Percentiles rank a stretch among this genome's conserved stretches.
Evolutionary conservation across 2,888 invertebrate species (phyloP).

Genomic region (Mylabris sibirica): DNA sequence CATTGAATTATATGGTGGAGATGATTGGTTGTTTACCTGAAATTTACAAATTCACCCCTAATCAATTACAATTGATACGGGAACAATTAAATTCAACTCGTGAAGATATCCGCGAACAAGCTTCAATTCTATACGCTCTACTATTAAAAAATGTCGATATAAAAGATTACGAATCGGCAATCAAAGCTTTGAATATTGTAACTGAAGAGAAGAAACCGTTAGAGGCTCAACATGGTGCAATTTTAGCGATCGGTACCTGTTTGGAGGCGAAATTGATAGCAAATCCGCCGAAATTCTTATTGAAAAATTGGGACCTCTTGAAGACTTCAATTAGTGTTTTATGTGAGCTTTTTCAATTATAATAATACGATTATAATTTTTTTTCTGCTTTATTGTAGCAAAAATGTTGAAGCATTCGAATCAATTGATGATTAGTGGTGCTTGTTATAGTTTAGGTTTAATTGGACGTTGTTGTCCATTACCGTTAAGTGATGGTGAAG

Average conservation of each 20-base stretch:
- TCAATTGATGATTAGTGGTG: slow-evolving; percentile 70
- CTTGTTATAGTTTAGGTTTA: slow-evolving; percentile 75
- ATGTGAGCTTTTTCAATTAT: not conserved
- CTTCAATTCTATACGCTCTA: slow-evolving; percentile 75
- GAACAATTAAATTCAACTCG: slow-evolving; percentile 72
- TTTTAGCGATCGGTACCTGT: slow-evolving; percentile 75
- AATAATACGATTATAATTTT: slow-evolving; percentile 34
- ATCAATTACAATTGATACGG: slow-evolving; percentile 71
- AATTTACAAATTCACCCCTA: slow-evolving; percentile 70
- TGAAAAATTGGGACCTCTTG: slow-evolving; percentile 66
- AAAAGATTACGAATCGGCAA: slow-evolving; percentile 64
- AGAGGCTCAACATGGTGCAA: slow-evolving; percentile 81
- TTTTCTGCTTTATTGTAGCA: slow-evolving; percentile 61
- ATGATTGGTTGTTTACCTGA: slow-evolving; percentile 83
- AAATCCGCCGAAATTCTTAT: slow-evolving; percentile 55
- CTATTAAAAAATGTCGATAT: slow-evolving; percentile 70
- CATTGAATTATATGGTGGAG: slow-evolving; percentile 81
- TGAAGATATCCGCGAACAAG: slow-evolving; percentile 77
- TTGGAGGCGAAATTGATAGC: slow-evolving; percentile 71
- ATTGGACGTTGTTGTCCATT: slow-evolving; percentile 44
- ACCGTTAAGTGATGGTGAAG: slow-evolving; percentile 58
- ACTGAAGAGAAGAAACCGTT: slow-evolving; percentile 66
- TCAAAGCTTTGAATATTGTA: slow-evolving; percentile 67
- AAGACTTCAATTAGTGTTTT: slow-evolving; percentile 62
- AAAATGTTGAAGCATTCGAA: slow-evolving; percentile 71